Evolutionary conservation across 1,140 invertebrate species (phyloP).

Genomic region (Phocides pigmalion): DNA sequence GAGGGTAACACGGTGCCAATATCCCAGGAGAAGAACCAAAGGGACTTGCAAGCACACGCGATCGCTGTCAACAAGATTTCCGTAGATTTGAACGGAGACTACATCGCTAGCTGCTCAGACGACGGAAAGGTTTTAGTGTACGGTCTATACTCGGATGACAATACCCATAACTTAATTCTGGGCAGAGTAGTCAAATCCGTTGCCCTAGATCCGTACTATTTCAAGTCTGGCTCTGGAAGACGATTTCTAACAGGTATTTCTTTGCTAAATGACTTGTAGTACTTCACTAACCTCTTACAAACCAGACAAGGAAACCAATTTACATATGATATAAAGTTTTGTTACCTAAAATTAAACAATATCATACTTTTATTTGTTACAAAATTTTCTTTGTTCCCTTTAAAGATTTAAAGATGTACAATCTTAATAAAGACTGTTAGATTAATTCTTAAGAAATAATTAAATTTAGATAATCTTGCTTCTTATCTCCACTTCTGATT

Average conservation of each 20-base stretch:
- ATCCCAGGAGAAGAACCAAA: slow-evolving; percentile 84
- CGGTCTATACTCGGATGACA: slow-evolving; percentile 93
- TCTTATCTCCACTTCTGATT: no score
- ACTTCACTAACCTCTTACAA: no score
- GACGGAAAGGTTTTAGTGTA: slow-evolving; percentile 94
- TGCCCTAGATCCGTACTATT: slow-evolving; percentile 94
- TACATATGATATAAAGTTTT: no score
- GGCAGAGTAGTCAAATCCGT: slow-evolving; percentile 94
- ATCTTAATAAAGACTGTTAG: no score
- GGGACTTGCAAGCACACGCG: slow-evolving; percentile 91
- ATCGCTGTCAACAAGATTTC: slow-evolving; percentile 97
- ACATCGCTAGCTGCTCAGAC: slow-evolving; percentile 95
- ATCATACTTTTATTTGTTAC: no score
- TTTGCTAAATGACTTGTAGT: no score
- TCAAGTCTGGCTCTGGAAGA: slow-evolving; percentile 89
- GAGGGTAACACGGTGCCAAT: slow-evolving; percentile 92
- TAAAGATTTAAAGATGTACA: no score
- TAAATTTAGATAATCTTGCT: no score
- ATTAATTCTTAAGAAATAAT: no score
- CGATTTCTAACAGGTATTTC: slow-evolving; percentile 90
- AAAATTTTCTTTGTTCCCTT: no score
- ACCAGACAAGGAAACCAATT: no score
- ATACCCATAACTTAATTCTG: slow-evolving; percentile 91
- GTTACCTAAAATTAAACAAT: no score
- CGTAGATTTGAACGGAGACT: slow-evolving; percentile 96